Evolutionary conservation across 2,797 vertebrate genomes (phyloP), one percentile per base, ranked within the genome.

Genomic region (Brotogeris chrysoptera): DNA sequence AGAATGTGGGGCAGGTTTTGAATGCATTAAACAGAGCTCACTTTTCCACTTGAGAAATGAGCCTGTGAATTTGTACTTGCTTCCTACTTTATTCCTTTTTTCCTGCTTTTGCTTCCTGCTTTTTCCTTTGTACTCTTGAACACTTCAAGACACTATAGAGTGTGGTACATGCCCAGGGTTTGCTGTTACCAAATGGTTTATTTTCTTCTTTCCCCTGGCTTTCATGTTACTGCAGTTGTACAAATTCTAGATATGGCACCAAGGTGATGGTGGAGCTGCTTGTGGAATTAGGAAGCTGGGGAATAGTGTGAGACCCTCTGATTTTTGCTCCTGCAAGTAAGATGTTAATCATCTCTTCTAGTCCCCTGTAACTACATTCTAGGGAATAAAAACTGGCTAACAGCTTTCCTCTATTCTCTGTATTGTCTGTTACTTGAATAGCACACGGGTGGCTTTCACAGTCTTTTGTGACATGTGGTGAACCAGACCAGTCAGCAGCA

Each of bases 381-480:
- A 34, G 13, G 34, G 25, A 74, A 16, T 28, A 53, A 59, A 57
- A 65, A 41, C 4, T 10, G 28, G 10, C n/a, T 59, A 8, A 27
- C 10, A 38, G n/a, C 12, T 68, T 50, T 87, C n/a, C 13, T 38
- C 28, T 55, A 10, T 8, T 68, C 63, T 53, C 34, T 39, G 3
- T 21, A 1, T 30, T 87, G 39, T 71, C 13, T 71, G 9, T 82
- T 57, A 44, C 25, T 53, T n/a, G 16, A 82, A 16, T 16, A 68
- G 53, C 24, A 21, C 16, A 10, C 0, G 0, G 1, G 21, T 50
- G 11, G 11, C 57, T 79, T 81, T 90, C 5, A 2, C 27, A 13
- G 36, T 53, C 41, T 38, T 90, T 19, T 43, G 55, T 61, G 38
- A 57, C 19, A 11, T 47, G 52, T 73, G 19, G 9, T 84, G 70